Evolutionary conservation across 2,797 vertebrate species (phyloP), one percentile per base, ranked within the genome.

Genomic region (Acanthiza pusilla): DNA sequence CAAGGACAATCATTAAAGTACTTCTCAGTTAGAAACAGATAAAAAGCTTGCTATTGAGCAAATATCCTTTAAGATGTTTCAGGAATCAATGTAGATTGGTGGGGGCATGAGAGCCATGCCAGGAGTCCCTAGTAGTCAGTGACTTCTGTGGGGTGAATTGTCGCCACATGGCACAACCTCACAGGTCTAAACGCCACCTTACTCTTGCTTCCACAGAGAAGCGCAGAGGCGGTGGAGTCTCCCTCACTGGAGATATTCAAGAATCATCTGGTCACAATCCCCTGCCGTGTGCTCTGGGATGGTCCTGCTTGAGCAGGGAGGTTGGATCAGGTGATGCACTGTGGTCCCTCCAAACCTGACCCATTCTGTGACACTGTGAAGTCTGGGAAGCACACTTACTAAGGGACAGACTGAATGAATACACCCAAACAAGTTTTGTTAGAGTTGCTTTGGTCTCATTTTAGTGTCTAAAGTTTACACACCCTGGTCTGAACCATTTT

Each of bases 201-300:
- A 8, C 7, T 51, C 43, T 86, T 50, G 45, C 27, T 48, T 65
- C 34, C 32, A 7, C 2, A n/a, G 43, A 54, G 72, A 47, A 73
- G 9, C 20, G 18, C n/a, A 34, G n/a, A 61, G 30, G 4, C 0
- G 65, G n/a, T 65, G 38, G 25, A 84, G 13, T 14, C 10, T 77
- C 45, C 45, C 16, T 34, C 30, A 34, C 45, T 53, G 51, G 29
- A 32, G n/a, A 58, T 65, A 23, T 2, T 45, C 10, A 4, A 19
- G 29, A 51, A 16, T 6, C 3, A 0, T 1, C 26, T 11, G 60
- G 22, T 2, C 27, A 60, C 27, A 21, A 9, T 21, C 7, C 40
- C 25, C 34, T 48, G 11, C 34, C 7, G 9, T 7, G 60, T 36
- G 73, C 34, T 73, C 60, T 48, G 13, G 53, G 19, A 29, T 29